A percentile compares a stretch with the other conserved stretches of the same genome.
These are phyloP conservation scores for Lepus townsendii DNA, from an alignment of 2,797 vertebrate species.

Conservation along the genomic window DNA sequence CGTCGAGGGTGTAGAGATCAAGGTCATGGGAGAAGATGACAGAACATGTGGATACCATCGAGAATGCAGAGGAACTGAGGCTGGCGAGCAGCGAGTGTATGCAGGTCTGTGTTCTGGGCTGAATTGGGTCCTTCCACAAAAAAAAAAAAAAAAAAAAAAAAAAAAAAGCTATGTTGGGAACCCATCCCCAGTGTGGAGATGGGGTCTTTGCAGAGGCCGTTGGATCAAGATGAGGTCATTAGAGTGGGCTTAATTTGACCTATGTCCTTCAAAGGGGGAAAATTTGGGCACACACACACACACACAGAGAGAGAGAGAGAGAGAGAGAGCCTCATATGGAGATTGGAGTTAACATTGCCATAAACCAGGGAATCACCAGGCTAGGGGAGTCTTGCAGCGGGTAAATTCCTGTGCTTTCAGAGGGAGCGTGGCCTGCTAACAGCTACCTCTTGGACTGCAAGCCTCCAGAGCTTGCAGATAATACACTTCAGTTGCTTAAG, in stretches of 20 bases:
- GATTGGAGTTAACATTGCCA: background rate
- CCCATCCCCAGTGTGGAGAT: background rate
- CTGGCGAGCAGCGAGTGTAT: background rate
- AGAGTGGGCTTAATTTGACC: background rate
- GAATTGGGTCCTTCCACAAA: background rate
- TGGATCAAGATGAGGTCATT: background rate
- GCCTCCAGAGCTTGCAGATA: accelerated
- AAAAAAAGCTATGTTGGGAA: background rate
- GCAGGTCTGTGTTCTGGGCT: background rate
- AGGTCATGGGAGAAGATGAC: background rate
- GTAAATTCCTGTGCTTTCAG: no score
- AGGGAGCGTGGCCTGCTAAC: accelerated
- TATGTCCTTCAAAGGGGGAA: background rate
- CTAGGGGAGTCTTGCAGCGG: background rate
- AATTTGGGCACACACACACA: background rate
- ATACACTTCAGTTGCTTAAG: background rate
- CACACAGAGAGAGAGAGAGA: accelerated
- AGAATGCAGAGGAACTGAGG: background rate
- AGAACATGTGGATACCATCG: background rate
- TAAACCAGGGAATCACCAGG: background rate
- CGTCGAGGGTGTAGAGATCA: background rate
- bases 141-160: background rate
- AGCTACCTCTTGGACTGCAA: background rate
- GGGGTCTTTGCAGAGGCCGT: background rate
- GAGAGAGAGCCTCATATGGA: background rate